Evolutionary conservation across 2,797 vertebrate species (phyloP).

Genomic region (Parambassis ranga): DNA sequence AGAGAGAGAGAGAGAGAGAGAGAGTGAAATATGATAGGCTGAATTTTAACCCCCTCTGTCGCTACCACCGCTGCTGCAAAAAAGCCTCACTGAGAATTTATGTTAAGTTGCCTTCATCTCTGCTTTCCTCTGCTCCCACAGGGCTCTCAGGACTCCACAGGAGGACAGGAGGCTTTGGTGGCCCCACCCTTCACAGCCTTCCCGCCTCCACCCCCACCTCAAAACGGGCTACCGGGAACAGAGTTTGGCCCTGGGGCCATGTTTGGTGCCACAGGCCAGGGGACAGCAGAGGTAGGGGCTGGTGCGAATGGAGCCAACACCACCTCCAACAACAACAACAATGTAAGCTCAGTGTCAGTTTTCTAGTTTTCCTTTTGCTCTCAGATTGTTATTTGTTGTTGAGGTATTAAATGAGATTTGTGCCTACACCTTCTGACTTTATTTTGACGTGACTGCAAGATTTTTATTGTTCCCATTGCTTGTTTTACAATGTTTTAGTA

Average conservation of each 20-base stretch:
- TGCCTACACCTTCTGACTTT: too few relatives aligned
- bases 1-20: background rate
- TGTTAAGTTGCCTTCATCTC: conserved; percentile 24
- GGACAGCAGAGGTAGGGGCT: conserved; percentile 62
- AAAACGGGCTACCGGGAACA: conserved; percentile 74
- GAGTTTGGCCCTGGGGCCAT: conserved; percentile 75
- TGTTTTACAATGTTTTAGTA: too few relatives aligned
- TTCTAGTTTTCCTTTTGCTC: too few relatives aligned
- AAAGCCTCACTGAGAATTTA: conserved; percentile 15
- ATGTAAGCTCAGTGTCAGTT: conserved; percentile 52
- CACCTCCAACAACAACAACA: conserved; percentile 48
- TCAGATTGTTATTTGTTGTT: too few relatives aligned
- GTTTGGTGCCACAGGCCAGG: conserved; percentile 69
- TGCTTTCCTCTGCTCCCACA: conserved; percentile 26
- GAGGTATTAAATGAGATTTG: too few relatives aligned
- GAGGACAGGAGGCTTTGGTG: conserved; percentile 76
- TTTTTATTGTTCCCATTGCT: too few relatives aligned
- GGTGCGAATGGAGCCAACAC: conserved; percentile 56
- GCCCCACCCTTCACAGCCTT: conserved; percentile 76
- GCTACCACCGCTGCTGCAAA: conserved; percentile 5
- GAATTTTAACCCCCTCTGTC: conserved; percentile 47
- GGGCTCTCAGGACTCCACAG: conserved; percentile 79
- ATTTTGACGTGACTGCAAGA: too few relatives aligned
- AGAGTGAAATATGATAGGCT: conserved; percentile 63
- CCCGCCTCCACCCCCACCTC: conserved; percentile 77